A percentile compares a stretch with the other conserved stretches of the same genome.
These are phyloP conservation scores for Sternarchorhynchus goeldii DNA, from an alignment of 2,797 vertebrate genomes.

Conservation along the genomic window DNA sequence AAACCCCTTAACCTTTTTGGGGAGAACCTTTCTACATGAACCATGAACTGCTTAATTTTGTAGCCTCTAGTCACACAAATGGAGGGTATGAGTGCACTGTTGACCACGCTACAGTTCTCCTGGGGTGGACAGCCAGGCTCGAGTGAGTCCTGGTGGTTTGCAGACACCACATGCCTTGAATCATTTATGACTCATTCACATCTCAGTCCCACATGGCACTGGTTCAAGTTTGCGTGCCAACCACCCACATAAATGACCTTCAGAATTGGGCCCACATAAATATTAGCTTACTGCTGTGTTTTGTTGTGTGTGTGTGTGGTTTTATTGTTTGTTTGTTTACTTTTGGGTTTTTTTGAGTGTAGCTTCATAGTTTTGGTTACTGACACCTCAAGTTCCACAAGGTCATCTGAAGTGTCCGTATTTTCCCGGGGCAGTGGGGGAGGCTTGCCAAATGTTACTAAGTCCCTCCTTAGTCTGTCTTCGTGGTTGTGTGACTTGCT, in stretches of 20 bases:
- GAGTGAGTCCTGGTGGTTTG: not conserved
- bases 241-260: not conserved
- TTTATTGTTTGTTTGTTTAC: too few relatives aligned
- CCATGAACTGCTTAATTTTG: too few relatives aligned
- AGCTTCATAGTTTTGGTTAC: too few relatives aligned
- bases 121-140: not conserved
- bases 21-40: too few relatives aligned
- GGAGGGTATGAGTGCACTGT: not conserved
- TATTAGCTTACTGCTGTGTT: not conserved
- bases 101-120: not conserved
- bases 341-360: too few relatives aligned
- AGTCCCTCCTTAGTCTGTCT: not conserved
- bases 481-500: not conserved
- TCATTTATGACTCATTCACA: constrained; percentile 8
- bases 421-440: not conserved
- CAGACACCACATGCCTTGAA: not conserved
- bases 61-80: not conserved
- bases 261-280: not conserved
- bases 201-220: not conserved
- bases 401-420: not conserved
- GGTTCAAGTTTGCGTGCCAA: not conserved
- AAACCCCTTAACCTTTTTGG: too few relatives aligned
- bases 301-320: too few relatives aligned
- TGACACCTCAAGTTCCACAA: not conserved
- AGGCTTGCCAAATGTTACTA: not conserved